A percentile compares a stretch with the other conserved stretches of the same genome.
Evolutionary conservation across 2,113 vertebrate species (phyloP).

Genomic region (Ploceus nigricollis): DNA sequence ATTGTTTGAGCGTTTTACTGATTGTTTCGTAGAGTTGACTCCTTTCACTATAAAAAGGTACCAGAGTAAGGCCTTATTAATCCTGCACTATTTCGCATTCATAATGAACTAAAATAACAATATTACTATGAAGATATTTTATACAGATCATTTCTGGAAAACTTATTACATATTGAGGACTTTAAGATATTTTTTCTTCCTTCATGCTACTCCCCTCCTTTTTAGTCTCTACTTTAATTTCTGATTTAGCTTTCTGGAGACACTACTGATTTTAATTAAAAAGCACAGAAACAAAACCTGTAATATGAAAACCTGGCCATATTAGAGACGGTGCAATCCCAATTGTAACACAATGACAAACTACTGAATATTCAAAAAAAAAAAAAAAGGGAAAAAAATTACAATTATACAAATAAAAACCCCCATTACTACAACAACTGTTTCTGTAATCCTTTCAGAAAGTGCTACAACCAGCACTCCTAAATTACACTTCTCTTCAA

Average conservation of each 20-base stretch:
- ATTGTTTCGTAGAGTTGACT: not conserved
- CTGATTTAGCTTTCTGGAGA: not conserved
- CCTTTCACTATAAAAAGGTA: not conserved
- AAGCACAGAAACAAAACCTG: not conserved
- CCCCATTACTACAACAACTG: not conserved
- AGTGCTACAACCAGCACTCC: not conserved
- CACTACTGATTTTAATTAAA: not conserved
- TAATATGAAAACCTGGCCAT: not conserved
- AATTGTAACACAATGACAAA: not conserved
- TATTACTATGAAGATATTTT: not conserved
- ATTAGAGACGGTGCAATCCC: not conserved
- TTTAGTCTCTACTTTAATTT: not conserved
- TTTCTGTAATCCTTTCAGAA: not conserved
- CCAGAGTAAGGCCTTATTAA: not conserved
- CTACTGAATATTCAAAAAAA: not conserved
- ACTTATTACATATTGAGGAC: not conserved
- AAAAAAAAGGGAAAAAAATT: rapidly evolving
- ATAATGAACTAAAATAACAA: not conserved
- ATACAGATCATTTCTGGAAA: not conserved
- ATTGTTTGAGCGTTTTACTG: not conserved
- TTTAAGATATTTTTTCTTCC: not conserved
- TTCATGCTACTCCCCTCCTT: not conserved
- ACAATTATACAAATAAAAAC: not conserved
- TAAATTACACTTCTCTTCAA: not conserved
- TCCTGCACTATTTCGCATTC: not conserved